Conservation (phyloP, 37 sponge, comb jelly and placozoan species). For the Hormiphora californensis region DNA sequence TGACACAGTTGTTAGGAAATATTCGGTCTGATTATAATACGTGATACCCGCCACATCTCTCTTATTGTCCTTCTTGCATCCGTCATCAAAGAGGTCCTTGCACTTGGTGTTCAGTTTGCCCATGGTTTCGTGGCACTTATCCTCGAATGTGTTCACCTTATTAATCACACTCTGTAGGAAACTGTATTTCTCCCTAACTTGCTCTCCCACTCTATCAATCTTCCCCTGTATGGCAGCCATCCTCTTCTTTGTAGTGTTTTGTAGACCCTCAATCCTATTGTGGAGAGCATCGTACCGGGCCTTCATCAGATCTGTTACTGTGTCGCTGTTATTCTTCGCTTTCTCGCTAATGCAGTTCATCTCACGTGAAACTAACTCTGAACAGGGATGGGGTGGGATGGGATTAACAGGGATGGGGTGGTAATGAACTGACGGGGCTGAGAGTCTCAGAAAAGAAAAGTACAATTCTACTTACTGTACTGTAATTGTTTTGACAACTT, state of each 20-base stretch:
- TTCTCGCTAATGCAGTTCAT: constrained; percentile 23
- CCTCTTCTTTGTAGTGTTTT: not conserved
- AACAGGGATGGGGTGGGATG: not conserved
- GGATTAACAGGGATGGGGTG: not conserved
- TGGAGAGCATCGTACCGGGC: not conserved
- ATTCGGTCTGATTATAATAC: no score
- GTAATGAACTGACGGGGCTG: no score
- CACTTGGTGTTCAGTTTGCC: not conserved
- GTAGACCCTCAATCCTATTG: not conserved
- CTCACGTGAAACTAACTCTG: not conserved
- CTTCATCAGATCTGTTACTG: not conserved
- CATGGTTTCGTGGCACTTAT: not conserved
- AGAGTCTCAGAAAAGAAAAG: no score
- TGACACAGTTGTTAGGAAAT: no score
- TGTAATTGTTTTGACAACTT: no score
- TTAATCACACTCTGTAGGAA: not conserved
- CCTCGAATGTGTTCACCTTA: not conserved
- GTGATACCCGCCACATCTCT: no score
- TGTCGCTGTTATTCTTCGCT: constrained; percentile 41
- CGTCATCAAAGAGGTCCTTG: not conserved
- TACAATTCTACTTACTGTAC: no score
- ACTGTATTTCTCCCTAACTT: not conserved
- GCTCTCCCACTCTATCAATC: not conserved
- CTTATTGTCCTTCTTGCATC: no score
- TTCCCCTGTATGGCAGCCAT: not conserved